Evolutionary conservation across 2,888 invertebrate genomes (phyloP).

Genomic region (Achlya flavicornis): DNA sequence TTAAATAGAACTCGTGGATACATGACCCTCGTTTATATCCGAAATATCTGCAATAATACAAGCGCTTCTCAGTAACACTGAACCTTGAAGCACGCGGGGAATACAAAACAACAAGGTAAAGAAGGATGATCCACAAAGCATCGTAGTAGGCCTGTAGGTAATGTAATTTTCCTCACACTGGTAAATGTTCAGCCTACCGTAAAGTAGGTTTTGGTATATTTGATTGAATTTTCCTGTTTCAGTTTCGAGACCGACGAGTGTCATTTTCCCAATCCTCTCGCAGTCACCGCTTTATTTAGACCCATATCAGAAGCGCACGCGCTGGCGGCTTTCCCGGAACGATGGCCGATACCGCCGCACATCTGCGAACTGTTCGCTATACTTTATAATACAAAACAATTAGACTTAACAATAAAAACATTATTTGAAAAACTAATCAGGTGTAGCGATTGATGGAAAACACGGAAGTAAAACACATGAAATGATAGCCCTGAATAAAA

Average conservation of each 20-base stretch:
- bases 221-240: constrained; percentile 15
- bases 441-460: constrained; percentile 24
- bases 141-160: background rate
- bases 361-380: constrained; percentile 37
- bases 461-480: constrained; percentile 18
- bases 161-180: background rate
- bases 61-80: background rate
- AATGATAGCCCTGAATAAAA: background rate
- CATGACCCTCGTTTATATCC: constrained; percentile 8
- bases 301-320: constrained; percentile 38
- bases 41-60: background rate
- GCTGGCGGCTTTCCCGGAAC: constrained; percentile 52
- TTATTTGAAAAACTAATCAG: constrained; percentile 27
- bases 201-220: background rate
- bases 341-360: constrained; percentile 44
- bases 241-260: constrained; percentile 27
- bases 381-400: constrained; percentile 37
- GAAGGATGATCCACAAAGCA: background rate
- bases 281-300: constrained; percentile 56
- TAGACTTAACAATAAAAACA: constrained; percentile 33
- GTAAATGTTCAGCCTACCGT: background rate
- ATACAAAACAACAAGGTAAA: constrained; percentile 12
- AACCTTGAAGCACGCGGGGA: background rate
- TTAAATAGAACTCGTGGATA: background rate
- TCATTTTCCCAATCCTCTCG: constrained; percentile 35